Evolutionary conservation across 2,113 vertebrate species (phyloP).

Genomic region (Bos javanicus): DNA sequence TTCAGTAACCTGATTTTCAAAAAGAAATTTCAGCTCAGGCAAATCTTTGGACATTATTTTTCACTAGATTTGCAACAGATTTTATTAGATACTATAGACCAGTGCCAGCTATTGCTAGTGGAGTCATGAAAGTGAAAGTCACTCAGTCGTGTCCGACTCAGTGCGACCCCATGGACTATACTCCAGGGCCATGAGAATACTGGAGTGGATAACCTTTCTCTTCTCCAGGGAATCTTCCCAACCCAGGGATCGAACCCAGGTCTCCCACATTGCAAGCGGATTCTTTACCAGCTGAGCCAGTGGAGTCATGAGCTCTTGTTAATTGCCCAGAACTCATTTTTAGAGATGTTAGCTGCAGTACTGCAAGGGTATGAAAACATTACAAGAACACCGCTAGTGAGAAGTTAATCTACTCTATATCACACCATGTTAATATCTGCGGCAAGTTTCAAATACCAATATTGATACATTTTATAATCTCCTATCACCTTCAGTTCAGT

Average conservation of each 20-base stretch:
- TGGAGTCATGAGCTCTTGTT: neutral
- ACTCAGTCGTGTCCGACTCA: neutral
- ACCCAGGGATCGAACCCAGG: neutral
- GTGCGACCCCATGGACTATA: neutral
- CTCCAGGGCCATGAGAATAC: neutral
- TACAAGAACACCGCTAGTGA: neutral
- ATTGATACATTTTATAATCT: neutral
- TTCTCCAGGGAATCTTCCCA: neutral
- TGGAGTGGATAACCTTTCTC: neutral
- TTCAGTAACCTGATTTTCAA: constrained; percentile 21
- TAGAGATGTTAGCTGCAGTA: neutral
- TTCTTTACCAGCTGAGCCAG: neutral
- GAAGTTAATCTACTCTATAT: neutral
- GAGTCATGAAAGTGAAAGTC: neutral
- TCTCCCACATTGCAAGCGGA: neutral
- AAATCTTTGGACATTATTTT: constrained; percentile 6
- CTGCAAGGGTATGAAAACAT: neutral
- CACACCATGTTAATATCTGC: neutral
- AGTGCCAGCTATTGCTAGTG: neutral
- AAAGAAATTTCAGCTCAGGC: neutral
- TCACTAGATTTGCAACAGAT: neutral
- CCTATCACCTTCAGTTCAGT: neutral
- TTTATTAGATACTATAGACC: neutral
- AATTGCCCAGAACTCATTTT: neutral
- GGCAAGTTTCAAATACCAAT: neutral